These are phyloP conservation scores for Mimachlamys varia DNA, from an alignment of 2,888 invertebrate genomes.

Conservation along the genomic window DNA sequence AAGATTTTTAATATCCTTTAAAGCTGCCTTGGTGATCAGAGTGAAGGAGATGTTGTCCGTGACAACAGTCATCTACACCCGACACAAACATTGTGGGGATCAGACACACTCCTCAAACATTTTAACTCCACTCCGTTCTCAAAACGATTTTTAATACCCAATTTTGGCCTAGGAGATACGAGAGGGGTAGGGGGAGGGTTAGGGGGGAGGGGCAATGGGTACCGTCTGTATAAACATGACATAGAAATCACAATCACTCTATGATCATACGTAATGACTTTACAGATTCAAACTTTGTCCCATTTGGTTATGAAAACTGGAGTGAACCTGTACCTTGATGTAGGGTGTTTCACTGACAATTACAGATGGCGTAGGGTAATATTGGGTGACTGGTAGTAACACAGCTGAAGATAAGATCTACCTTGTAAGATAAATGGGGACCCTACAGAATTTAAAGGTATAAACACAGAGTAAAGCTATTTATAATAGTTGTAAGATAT, in stretches of 20 bases:
- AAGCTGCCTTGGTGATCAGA: constrained; percentile 18
- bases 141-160: constrained; percentile 18
- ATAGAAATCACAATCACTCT: neutral
- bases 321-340: neutral
- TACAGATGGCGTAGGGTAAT: neutral
- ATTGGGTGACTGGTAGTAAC: neutral
- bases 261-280: neutral
- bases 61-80: constrained; percentile 28
- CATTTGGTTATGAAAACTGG: neutral
- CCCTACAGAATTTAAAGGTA: too few relatives aligned
- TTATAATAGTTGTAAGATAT: too few relatives aligned
- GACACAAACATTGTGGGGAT: constrained; percentile 12
- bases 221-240: neutral
- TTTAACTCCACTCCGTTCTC: neutral
- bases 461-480: too few relatives aligned
- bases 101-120: constrained; percentile 20
- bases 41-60: constrained; percentile 23
- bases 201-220: neutral
- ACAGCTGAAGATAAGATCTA: neutral
- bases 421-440: neutral
- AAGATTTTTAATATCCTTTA: constrained; percentile 36
- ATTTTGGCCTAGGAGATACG: neutral
- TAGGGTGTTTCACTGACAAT: neutral
- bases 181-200: neutral
- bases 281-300: neutral